phyloP scores from a whole-genome alignment of 2,113 vertebrate genomes.

The Danionella cerebrum region DNA sequence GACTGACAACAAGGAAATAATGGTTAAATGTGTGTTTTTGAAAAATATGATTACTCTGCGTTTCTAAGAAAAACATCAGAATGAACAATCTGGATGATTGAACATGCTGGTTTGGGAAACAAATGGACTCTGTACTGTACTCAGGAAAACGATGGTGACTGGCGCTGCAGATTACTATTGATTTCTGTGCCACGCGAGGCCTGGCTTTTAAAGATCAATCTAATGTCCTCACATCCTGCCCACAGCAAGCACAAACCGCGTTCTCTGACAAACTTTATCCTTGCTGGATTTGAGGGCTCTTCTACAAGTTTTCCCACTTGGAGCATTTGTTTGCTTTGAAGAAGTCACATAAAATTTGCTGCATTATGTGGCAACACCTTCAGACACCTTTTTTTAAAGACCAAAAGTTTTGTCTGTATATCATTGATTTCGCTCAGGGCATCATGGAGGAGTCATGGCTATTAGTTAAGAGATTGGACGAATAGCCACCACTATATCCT shows the following conservation, averaged over 20 bases:
- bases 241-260: neutral
- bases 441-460: no score
- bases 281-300: neutral
- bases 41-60: neutral
- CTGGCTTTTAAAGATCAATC: constrained; percentile 25
- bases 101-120: neutral
- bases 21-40: neutral
- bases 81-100: neutral
- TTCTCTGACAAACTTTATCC: neutral
- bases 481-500: no score
- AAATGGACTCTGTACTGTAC: neutral
- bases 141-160: neutral
- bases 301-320: neutral
- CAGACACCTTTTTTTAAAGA: no score
- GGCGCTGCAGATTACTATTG: constrained; percentile 10
- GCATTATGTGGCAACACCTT: neutral
- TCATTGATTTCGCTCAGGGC: no score
- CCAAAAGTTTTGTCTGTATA: no score
- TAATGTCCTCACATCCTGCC: neutral
- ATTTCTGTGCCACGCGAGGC: neutral
- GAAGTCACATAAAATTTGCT: neutral
- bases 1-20: no score
- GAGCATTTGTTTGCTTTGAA: neutral
- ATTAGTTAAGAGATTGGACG: no score
- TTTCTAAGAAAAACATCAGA: neutral